phyloP scores from a whole-genome alignment of 2,888 invertebrate species.

The Protodeltote pygarga region DNA sequence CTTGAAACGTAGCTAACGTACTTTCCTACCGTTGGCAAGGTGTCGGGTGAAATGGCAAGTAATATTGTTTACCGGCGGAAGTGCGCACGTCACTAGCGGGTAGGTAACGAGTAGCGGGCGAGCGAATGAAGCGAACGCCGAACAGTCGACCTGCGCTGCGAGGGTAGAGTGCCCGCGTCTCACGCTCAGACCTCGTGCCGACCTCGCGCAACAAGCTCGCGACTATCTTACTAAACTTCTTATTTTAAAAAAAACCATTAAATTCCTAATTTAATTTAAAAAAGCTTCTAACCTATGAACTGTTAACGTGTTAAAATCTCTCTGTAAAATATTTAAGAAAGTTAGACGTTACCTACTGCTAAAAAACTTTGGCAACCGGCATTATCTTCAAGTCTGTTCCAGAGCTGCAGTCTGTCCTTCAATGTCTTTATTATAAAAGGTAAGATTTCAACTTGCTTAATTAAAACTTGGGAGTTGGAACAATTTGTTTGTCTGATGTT shows the following conservation, averaged over 20 bases:
- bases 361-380: conserved; percentile 49
- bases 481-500: conserved; percentile 23
- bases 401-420: conserved; percentile 44
- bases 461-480: conserved; percentile 43
- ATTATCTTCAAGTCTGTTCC: conserved; percentile 55
- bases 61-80: conserved; percentile 33
- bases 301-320: no score
- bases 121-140: conserved; percentile 28
- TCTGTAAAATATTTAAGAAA: conserved; percentile 55
- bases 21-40: conserved; percentile 1
- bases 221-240: neutral
- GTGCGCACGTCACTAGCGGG: conserved; percentile 57
- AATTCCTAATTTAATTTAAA: no score
- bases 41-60: conserved; percentile 22
- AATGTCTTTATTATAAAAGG: conserved; percentile 49
- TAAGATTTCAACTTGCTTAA: conserved; percentile 52
- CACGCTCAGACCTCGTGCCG: conserved; percentile 3
- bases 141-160: conserved; percentile 44
- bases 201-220: conserved; percentile 21
- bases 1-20: neutral
- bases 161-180: conserved; percentile 33
- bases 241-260: no score
- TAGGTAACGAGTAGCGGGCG: conserved; percentile 20
- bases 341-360: conserved; percentile 47
- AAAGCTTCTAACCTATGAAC: no score